A percentile compares a stretch with the other conserved stretches of the same genome.
Conservation (phyloP, 2,113 vertebrate species). For the Irena cyanogastra region DNA sequence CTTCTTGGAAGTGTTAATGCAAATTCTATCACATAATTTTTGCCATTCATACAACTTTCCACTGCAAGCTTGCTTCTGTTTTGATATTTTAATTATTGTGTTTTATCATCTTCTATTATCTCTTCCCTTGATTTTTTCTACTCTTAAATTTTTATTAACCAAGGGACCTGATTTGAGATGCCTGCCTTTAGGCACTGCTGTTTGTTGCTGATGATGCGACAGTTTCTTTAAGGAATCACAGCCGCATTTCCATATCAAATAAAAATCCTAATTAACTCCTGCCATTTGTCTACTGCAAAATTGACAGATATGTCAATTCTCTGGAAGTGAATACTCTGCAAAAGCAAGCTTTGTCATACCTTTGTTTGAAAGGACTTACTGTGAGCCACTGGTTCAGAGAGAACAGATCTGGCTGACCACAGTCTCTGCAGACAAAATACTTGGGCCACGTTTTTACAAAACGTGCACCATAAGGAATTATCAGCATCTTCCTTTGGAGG, state of each 20-base stretch:
- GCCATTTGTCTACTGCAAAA: background rate
- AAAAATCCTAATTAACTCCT: constrained; percentile 6
- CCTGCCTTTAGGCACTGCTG: constrained; percentile 17
- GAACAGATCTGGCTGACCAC: background rate
- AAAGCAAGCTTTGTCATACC: background rate
- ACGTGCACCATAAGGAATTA: background rate
- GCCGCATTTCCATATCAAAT: constrained; percentile 32
- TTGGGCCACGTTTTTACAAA: background rate
- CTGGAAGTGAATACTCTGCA: background rate
- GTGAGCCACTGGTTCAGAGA: background rate
- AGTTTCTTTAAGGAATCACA: constrained; percentile 23
- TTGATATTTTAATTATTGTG: background rate
- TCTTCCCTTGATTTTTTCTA: background rate
- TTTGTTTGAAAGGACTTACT: background rate
- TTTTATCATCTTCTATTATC: background rate
- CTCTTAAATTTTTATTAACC: constrained; percentile 31
- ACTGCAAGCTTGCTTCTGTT: background rate
- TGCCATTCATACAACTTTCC: background rate
- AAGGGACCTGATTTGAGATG: background rate
- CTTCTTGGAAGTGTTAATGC: background rate
- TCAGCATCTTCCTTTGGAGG: background rate
- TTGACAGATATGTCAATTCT: background rate
- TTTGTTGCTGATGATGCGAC: background rate
- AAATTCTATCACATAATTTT: background rate
- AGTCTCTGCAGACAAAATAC: background rate